Conservation (phyloP, 2,888 invertebrate species). For the Volucella inanis region DNA sequence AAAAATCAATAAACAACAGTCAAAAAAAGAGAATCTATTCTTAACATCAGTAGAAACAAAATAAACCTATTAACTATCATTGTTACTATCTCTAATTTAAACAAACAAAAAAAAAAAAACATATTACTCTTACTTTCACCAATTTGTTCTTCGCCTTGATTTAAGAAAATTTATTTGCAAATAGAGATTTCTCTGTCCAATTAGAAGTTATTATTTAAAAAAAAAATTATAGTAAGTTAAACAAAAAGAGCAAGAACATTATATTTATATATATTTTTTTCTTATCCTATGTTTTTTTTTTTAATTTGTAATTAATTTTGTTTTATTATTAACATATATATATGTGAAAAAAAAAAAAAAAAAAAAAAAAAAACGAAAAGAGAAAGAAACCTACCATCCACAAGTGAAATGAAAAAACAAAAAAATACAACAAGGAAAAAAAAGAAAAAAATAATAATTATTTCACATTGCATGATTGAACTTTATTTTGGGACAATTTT, state of each 20-base stretch:
- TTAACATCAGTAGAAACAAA: constrained; percentile 46
- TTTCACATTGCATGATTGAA: constrained; percentile 71
- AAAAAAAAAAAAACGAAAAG: constrained; percentile 52
- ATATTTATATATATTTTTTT: constrained; percentile 67
- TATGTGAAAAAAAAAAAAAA: constrained; percentile 58
- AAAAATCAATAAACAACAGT: not conserved
- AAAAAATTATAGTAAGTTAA: constrained; percentile 44
- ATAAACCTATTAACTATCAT: constrained; percentile 21
- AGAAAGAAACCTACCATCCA: constrained; percentile 17
- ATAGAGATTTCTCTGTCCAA: constrained; percentile 52
- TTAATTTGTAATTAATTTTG: constrained; percentile 72
- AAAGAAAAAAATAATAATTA: constrained; percentile 27
- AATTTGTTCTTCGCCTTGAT: constrained; percentile 57
- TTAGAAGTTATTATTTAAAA: constrained; percentile 52
- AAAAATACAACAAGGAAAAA: constrained; percentile 36
- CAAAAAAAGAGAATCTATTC: constrained; percentile 39
- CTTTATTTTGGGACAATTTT: constrained; percentile 73
- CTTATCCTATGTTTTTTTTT: constrained; percentile 66
- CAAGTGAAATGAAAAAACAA: constrained; percentile 49
- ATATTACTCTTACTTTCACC: constrained; percentile 47
- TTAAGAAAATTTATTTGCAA: constrained; percentile 32
- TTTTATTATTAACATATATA: constrained; percentile 69
- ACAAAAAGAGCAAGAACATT: constrained; percentile 56
- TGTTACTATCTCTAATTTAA: constrained; percentile 53
- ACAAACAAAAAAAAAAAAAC: not conserved